Evolutionary conservation across 2,797 vertebrate species (phyloP), one percentile per base, ranked within the genome.

Genomic region (Alectoris magna): DNA sequence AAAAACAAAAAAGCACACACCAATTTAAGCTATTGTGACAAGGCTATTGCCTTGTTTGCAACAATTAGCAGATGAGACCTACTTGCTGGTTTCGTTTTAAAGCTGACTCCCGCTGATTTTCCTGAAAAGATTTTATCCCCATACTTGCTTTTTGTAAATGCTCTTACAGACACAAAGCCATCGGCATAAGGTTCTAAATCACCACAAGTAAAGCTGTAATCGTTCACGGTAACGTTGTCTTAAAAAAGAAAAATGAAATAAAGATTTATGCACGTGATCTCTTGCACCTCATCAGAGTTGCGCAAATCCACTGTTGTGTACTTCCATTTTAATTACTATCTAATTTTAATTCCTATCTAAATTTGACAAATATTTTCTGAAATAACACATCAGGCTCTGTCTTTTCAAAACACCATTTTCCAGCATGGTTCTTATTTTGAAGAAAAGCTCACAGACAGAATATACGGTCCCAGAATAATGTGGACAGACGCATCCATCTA

Each of bases 121-220:
- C 84, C 24, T 0, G 0, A 0, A 17, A 51, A 0, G 0, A 0
- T 0, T 2, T 0, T 0, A 0, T 1, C 0, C 1, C 0, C 0
- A 0, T 1, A 2, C 16, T 0, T 86, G 63, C 55, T 81, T 0
- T 0, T 1, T 0, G 67, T 93, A 48, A 2, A 75, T 41, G 94
- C 0, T 76, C 4, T 44, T 70, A 96, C 94, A 23, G 0, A 2
- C 3, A 95, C 59, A 46, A 0, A 3, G 49, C 1, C 67, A 0
- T 0, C 0, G 3, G 14, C 10, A 27, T 9, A 92, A 34, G 73
- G 26, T 1, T 21, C 0, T 31, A 60, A 29, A 0, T 0, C 0
- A 3, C 0, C 0, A 15, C 1, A 88, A 18, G 0, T 4, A 34
- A 1, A n/a, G 0, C 0, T 0, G 39, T 34, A 62, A 0, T 0